Evolutionary conservation across 2,888 invertebrate species (phyloP), one percentile per base, ranked within the genome.

Genomic region (Lottia scabra): DNA sequence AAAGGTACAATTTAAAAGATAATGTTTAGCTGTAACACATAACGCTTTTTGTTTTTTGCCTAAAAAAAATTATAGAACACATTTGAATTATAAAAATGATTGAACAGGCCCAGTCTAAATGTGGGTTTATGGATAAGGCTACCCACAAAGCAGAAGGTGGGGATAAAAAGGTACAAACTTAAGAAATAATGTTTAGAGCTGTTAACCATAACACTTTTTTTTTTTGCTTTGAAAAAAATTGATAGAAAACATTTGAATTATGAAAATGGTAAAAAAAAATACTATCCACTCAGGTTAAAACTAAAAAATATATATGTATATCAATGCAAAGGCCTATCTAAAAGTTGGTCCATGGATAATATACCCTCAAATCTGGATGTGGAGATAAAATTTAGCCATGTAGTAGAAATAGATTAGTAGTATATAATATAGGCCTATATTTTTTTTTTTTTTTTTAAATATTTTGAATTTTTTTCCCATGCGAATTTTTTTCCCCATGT

Each of bases 51-150:
- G n/a, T n/a, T n/a, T n/a, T n/a, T n/a, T n/a, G n/a, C n/a, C n/a
- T n/a, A n/a, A n/a, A n/a, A n/a, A n/a, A n/a, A n/a, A n/a, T n/a
- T n/a, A n/a, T n/a, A n/a, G n/a, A n/a, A n/a, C n/a, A n/a, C n/a
- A n/a, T n/a, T n/a, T n/a, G 83, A 73, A 84, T 81, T 71, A 74
- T 84, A 77, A 76, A 73, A 38, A 84, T 84, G 78, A 82, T 80
- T 66, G 83, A 83, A 70, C 75, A 77, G 0, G 85, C 85, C 30
- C 80, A 82, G 74, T 76, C 83, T 8, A 76, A 78, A 72, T 77
- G 83, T 16, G 78, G 78, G 0, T 82, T 83, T 3, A 65, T 84
- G 27, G 76, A 77, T 26, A 84, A 84, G 68, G 71, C 74, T 10
- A 72, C 76, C 16, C 78, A 85, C 67, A 73, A 67, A n/a, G 80